Evolutionary conservation across 1,140 invertebrate species (phyloP).

Genomic region (Andrena cerasifolii): DNA sequence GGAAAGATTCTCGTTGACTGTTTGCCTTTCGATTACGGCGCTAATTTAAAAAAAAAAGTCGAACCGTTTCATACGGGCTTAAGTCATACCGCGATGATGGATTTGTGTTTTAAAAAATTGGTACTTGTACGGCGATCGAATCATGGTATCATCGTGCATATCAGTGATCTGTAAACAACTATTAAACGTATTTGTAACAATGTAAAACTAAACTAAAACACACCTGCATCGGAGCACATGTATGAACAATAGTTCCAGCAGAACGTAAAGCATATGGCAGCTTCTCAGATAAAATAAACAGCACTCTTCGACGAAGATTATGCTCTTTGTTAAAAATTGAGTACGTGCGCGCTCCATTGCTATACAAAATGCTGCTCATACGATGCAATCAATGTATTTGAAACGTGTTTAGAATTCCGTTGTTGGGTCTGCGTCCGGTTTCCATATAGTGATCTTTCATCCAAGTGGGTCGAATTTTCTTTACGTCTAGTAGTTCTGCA

Average conservation of each 20-base stretch:
- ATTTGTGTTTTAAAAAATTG: constrained; percentile 24
- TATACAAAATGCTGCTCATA: constrained; percentile 64
- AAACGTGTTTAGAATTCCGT: constrained; percentile 44
- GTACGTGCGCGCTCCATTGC: constrained; percentile 40
- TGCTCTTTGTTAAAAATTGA: constrained; percentile 51
- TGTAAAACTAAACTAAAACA: constrained; percentile 59
- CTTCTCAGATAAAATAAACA: constrained; percentile 43
- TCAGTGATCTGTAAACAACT: constrained; percentile 48
- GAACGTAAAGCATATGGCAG: constrained; percentile 39
- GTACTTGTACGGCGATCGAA: constrained; percentile 37
- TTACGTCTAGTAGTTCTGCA: constrained; percentile 49
- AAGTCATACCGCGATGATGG: constrained; percentile 25
- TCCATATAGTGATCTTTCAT: constrained; percentile 13
- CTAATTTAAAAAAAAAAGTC: constrained; percentile 50
- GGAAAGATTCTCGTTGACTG: constrained; percentile 32
- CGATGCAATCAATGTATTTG: constrained; percentile 39
- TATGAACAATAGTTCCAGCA: constrained; percentile 50
- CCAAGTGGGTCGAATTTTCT: constrained; percentile 44
- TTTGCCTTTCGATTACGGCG: constrained; percentile 12
- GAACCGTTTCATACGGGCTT: constrained; percentile 67
- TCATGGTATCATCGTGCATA: constrained; percentile 37
- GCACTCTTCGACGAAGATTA: constrained; percentile 18
- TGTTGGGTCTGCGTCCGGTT: constrained; percentile 30
- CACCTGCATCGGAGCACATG: constrained; percentile 51
- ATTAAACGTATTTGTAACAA: constrained; percentile 54